Evolutionary conservation across 2,888 invertebrate genomes (phyloP).

Genomic region (Eupithecia subumbrata): DNA sequence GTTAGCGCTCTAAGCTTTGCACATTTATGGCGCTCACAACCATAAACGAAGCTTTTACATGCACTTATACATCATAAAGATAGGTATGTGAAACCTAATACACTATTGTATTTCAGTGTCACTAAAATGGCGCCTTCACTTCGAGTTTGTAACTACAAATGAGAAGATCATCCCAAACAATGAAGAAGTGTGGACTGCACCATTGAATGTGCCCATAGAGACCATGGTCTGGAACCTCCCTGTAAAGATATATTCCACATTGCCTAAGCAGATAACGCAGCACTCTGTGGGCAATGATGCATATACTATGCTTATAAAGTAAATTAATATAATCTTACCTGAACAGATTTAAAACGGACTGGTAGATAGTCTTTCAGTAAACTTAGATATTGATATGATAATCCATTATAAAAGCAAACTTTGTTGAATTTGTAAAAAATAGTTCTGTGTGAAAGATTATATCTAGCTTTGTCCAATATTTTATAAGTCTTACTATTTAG

Average conservation of each 20-base stretch:
- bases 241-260: constrained; percentile 95
- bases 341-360: neutral
- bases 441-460: neutral
- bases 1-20: neutral
- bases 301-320: constrained; percentile 71
- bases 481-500: neutral
- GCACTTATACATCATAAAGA: too few relatives aligned
- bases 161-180: constrained; percentile 85
- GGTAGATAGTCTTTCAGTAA: neutral
- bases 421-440: neutral
- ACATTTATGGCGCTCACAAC: neutral
- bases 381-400: too few relatives aligned
- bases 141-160: constrained; percentile 97
- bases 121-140: constrained; percentile 96
- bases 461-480: neutral
- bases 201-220: constrained; percentile 94
- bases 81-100: neutral
- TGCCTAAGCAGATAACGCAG: constrained; percentile 91
- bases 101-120: constrained; percentile 85
- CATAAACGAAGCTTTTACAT: neutral
- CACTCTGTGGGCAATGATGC: constrained; percentile 81
- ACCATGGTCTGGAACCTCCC: constrained; percentile 99
- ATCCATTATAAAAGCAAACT: neutral
- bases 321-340: neutral
- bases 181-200: constrained; percentile 91